These are phyloP conservation scores for Riparia riparia DNA, from an alignment of 2,113 vertebrate species.

Conservation along the genomic window DNA sequence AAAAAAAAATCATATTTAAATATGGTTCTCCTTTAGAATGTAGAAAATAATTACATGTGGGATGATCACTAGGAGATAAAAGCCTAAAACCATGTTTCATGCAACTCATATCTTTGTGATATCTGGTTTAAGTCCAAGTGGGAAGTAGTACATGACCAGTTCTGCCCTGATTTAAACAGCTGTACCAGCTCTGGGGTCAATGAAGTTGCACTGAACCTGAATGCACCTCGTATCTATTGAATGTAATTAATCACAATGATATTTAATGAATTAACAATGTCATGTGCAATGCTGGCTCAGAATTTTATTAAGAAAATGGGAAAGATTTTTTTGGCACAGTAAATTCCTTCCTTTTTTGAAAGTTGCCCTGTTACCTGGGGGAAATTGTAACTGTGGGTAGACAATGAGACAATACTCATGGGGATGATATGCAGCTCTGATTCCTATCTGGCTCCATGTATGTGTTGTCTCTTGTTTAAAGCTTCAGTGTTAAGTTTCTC, in stretches of 20 bases:
- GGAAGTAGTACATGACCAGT: background rate
- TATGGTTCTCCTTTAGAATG: background rate
- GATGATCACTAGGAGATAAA: background rate
- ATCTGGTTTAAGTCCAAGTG: slow-evolving; percentile 13
- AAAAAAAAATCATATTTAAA: background rate
- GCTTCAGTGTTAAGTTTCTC: background rate
- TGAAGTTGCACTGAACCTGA: background rate
- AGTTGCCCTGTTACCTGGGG: background rate
- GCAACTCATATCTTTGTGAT: background rate
- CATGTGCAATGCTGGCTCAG: background rate
- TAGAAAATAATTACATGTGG: slow-evolving; percentile 20
- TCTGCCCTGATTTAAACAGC: slow-evolving; percentile 38
- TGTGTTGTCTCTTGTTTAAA: slow-evolving; percentile 53
- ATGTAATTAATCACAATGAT: slow-evolving; percentile 1
- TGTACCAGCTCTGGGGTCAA: slow-evolving; percentile 7
- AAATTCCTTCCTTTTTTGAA: background rate
- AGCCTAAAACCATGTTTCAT: background rate
- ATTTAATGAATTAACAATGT: slow-evolving; percentile 30
- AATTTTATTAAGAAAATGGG: background rate
- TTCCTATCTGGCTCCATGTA: slow-evolving; percentile 39
- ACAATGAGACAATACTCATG: slow-evolving; percentile 6
- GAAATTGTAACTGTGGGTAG: background rate
- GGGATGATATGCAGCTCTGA: slow-evolving; percentile 39
- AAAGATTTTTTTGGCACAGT: slow-evolving; percentile 8
- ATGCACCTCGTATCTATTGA: background rate